A percentile compares a stretch with the other conserved stretches of the same genome.
phyloP scores from a whole-genome alignment of 2,888 invertebrate genomes.

The Ctena decussata region DNA sequence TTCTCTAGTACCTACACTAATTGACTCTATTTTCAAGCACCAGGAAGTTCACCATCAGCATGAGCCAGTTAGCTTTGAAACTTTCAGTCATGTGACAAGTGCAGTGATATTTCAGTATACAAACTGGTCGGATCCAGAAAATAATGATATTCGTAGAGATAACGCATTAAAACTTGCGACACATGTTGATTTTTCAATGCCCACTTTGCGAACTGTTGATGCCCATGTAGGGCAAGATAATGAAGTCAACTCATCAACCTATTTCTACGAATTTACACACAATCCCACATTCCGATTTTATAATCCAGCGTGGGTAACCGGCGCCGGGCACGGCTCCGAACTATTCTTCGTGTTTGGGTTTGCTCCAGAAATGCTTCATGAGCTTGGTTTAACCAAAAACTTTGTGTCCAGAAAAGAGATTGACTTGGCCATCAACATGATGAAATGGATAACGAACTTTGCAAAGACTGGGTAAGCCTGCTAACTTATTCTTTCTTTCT shows the following conservation, averaged over 20 bases:
- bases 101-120: slow-evolving; percentile 48
- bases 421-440: slow-evolving; percentile 40
- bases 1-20: slow-evolving; percentile 40
- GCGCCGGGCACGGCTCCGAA: slow-evolving; percentile 47
- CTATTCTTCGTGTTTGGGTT: slow-evolving; percentile 55
- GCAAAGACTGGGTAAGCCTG: slow-evolving; percentile 58
- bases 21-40: slow-evolving; percentile 40
- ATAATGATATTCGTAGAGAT: slow-evolving; percentile 19
- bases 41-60: slow-evolving; percentile 24
- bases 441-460: slow-evolving; percentile 58
- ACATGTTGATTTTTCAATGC: slow-evolving; percentile 52
- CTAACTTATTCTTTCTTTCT: too few relatives aligned
- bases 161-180: slow-evolving; percentile 43
- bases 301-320: slow-evolving; percentile 34
- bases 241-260: slow-evolving; percentile 53
- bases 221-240: slow-evolving; percentile 27
- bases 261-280: slow-evolving; percentile 47
- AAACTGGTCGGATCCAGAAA: slow-evolving; percentile 62
- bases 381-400: slow-evolving; percentile 16
- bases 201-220: slow-evolving; percentile 36
- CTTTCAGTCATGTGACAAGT: slow-evolving; percentile 19
- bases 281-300: slow-evolving; percentile 21
- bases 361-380: slow-evolving; percentile 33
- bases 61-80: slow-evolving; percentile 6
- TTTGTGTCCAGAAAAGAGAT: slow-evolving; percentile 30